Conservation (phyloP, 2,113 vertebrate genomes). For the Varanus komodoensis region DNA sequence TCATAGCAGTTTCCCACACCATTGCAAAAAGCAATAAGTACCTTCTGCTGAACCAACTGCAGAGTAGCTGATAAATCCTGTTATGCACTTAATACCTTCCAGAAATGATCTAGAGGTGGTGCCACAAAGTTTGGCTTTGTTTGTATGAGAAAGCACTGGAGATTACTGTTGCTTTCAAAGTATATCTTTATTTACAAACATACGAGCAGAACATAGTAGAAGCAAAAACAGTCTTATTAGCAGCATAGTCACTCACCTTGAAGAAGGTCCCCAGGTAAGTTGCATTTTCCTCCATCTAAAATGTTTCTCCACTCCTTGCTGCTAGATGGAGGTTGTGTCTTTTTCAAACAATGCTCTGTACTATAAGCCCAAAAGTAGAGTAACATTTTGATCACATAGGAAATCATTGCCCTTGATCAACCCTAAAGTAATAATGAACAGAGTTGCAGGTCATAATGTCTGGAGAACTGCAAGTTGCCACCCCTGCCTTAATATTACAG, state of each 20-base stretch:
- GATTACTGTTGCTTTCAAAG: not conserved
- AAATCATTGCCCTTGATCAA: not conserved
- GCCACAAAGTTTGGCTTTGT: not conserved
- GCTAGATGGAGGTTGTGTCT: not conserved
- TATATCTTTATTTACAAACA: slow-evolving; percentile 13
- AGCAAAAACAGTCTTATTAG: not conserved
- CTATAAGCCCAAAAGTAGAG: not conserved
- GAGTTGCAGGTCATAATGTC: too few species aligned
- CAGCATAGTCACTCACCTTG: not conserved
- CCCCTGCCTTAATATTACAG: too few species aligned
- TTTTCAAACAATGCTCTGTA: not conserved
- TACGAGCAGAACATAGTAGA: not conserved
- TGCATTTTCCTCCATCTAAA: not conserved
- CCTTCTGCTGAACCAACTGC: not conserved
- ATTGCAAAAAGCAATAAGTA: not conserved
- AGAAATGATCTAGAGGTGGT: not conserved
- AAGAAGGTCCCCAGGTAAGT: not conserved
- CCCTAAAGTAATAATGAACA: not conserved
- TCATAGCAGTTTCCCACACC: not conserved
- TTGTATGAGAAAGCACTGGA: not conserved
- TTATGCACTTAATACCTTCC: not conserved
- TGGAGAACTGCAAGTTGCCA: not conserved
- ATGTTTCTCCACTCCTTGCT: not conserved
- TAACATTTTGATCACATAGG: not conserved
- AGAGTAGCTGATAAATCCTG: not conserved